A percentile compares a stretch with the other conserved stretches of the same genome.
These are phyloP conservation scores for Phacellophora camtschatica DNA, from an alignment of 30 jellyfish, hydroid and myxozoan species.

Conservation along the genomic window DNA sequence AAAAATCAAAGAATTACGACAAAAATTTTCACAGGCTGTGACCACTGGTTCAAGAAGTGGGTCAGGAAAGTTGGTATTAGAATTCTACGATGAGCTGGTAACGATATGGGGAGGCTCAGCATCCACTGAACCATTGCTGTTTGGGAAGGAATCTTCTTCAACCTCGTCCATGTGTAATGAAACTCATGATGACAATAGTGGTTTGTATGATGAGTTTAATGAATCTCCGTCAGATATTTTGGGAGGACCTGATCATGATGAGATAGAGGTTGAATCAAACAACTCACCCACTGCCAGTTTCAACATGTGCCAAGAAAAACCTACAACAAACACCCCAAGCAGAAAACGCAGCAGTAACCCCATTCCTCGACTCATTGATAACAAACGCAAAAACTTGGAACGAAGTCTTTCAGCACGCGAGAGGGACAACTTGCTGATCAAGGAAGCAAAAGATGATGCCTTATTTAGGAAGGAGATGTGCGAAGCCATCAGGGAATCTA, in stretches of 20 bases:
- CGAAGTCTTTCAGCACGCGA: constrained; percentile 1
- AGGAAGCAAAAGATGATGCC: constrained; percentile 51
- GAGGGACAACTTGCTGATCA: constrained; percentile 21
- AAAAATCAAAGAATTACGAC: neutral
- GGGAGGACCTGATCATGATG: neutral
- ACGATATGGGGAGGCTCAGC: constrained; percentile 19
- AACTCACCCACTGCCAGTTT: neutral
- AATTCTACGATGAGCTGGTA: neutral
- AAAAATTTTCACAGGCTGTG: constrained; percentile 18
- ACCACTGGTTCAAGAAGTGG: constrained; percentile 5
- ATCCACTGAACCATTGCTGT: constrained; percentile 5
- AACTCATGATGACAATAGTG: neutral
- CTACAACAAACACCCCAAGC: neutral
- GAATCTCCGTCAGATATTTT: neutral
- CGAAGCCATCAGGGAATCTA: constrained; percentile 37
- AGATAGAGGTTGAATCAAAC: neutral
- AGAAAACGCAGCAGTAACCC: neutral
- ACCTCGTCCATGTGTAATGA: too few species aligned
- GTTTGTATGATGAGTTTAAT: neutral
- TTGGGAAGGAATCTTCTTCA: neutral
- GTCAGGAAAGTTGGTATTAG: neutral
- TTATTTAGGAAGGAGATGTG: constrained; percentile 13
- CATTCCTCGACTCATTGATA: constrained; percentile 34
- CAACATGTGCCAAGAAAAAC: neutral
- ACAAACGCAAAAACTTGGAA: constrained; percentile 52